A percentile compares a stretch with the other conserved stretches of the same genome.
Evolutionary conservation across 1,140 invertebrate genomes (phyloP).

Genomic region (Planococcus citri): DNA sequence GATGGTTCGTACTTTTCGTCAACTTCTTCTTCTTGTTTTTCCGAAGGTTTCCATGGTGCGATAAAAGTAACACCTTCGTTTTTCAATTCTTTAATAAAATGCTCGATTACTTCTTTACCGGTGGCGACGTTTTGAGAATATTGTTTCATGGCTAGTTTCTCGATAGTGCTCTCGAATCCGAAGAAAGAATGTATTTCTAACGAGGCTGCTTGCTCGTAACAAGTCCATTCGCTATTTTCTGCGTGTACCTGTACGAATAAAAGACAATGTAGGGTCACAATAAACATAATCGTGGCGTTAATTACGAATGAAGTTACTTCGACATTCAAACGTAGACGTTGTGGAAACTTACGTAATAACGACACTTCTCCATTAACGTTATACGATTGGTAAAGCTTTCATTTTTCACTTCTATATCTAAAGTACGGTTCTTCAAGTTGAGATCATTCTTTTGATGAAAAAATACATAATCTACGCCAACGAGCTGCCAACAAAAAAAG

Average conservation of each 20-base stretch:
- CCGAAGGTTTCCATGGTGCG: constrained; percentile 38
- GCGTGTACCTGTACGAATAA: constrained; percentile 62
- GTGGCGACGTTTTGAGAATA: constrained; percentile 86
- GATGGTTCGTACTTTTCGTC: constrained; percentile 9
- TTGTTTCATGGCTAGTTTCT: constrained; percentile 95
- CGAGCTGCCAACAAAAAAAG: constrained; percentile 52
- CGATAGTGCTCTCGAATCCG: constrained; percentile 88
- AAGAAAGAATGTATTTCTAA: constrained; percentile 95
- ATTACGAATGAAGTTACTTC: too few species aligned
- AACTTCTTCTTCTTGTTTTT: constrained; percentile 10
- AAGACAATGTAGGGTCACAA: background rate
- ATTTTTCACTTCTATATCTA: constrained; percentile 88
- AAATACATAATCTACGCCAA: constrained; percentile 82
- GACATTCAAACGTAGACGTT: too few species aligned
- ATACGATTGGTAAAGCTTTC: constrained; percentile 82
- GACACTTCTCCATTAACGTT: constrained; percentile 79
- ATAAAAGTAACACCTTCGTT: constrained; percentile 66
- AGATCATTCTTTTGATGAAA: constrained; percentile 89
- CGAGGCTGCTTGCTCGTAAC: constrained; percentile 87
- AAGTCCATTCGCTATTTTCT: constrained; percentile 91
- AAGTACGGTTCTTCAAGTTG: constrained; percentile 59
- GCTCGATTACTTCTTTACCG: constrained; percentile 92
- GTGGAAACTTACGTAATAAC: constrained; percentile 85
- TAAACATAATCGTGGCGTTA: background rate
- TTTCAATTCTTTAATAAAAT: constrained; percentile 70